phyloP scores from a whole-genome alignment of 2,113 vertebrate genomes.

The Sisor rabdophorus region DNA sequence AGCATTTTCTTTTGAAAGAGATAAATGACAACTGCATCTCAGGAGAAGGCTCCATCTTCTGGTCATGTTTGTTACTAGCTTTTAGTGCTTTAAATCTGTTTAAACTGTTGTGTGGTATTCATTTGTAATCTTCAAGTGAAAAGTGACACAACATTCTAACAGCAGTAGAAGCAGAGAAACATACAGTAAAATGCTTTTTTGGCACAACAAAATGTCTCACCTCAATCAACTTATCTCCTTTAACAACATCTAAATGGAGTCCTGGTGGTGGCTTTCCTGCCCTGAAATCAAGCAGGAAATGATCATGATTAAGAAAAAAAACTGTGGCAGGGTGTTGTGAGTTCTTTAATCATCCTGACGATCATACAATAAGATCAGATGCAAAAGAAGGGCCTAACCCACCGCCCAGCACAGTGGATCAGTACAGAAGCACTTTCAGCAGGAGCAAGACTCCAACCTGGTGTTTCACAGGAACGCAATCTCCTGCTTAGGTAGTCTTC shows the following conservation, averaged over 20 bases:
- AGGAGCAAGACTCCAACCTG: neutral
- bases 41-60: neutral
- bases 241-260: slow-evolving; percentile 85
- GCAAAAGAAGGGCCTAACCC: neutral
- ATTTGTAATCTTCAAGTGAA: neutral
- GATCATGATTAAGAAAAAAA: neutral
- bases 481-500: no score
- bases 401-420: neutral
- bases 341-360: neutral
- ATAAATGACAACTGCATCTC: neutral
- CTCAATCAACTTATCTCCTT: slow-evolving; percentile 87
- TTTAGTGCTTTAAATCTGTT: neutral
- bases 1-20: neutral
- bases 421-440: neutral
- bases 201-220: slow-evolving; percentile 59
- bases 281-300: slow-evolving; percentile 62
- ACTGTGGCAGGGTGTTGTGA: no score
- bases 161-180: neutral
- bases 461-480: neutral
- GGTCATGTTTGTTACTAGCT: neutral
- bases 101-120: neutral
- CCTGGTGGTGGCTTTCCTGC: slow-evolving; percentile 82
- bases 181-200: neutral
- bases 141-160: neutral
- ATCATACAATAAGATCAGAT: neutral